Evolutionary conservation across 2,888 invertebrate genomes (phyloP).

Genomic region (Melinaea menophilus): DNA sequence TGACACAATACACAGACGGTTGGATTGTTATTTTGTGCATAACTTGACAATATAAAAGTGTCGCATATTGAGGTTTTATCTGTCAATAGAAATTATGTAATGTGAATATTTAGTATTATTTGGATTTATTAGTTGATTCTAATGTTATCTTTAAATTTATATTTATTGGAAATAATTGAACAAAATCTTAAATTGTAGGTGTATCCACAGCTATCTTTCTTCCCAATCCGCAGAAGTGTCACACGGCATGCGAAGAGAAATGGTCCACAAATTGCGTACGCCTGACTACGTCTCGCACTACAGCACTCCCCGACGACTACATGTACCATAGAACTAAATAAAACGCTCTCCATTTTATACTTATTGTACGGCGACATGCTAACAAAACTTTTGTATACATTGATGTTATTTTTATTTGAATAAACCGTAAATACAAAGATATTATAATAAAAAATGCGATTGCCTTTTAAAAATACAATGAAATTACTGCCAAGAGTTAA

Average conservation of each 20-base stretch:
- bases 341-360: slow-evolving; percentile 24
- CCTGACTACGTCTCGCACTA: slow-evolving; percentile 47
- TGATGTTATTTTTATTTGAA: slow-evolving; percentile 3
- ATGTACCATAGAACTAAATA: slow-evolving; percentile 27
- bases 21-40: slow-evolving; percentile 64
- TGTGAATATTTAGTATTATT: neutral
- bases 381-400: slow-evolving; percentile 7
- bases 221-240: slow-evolving; percentile 58
- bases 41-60: slow-evolving; percentile 41
- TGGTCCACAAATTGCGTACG: slow-evolving; percentile 67
- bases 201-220: slow-evolving; percentile 49
- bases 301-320: slow-evolving; percentile 29
- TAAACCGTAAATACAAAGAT: slow-evolving; percentile 1
- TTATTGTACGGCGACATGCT: slow-evolving; percentile 8
- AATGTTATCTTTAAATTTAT: neutral
- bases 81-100: too few species aligned
- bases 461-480: neutral
- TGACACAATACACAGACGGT: slow-evolving; percentile 51
- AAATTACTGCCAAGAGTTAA: neutral
- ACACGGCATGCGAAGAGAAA: slow-evolving; percentile 59
- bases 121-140: neutral
- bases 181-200: slow-evolving; percentile 28
- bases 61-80: slow-evolving; percentile 18
- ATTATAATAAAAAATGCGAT: neutral
- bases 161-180: neutral